Percentiles rank a stretch among this genome's conserved stretches.
These are phyloP conservation scores for Alectoris magna DNA, from an alignment of 2,797 vertebrate species.

Conservation along the genomic window DNA sequence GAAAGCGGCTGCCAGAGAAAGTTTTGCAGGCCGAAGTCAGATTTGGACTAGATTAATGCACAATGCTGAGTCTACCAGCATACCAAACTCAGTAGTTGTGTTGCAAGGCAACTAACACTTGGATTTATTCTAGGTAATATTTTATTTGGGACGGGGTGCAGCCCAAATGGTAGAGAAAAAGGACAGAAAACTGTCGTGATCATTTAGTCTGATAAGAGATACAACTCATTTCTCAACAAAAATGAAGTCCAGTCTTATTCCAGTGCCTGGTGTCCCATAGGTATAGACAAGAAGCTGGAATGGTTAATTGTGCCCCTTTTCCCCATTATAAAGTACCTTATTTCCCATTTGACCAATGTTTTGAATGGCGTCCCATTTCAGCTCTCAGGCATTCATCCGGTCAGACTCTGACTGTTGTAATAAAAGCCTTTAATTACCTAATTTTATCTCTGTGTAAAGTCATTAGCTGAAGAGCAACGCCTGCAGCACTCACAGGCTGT, in stretches of 20 bases:
- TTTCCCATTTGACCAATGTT: neutral
- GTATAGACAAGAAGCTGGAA: neutral
- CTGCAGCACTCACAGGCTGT: neutral
- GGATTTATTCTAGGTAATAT: neutral
- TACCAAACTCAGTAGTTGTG: neutral
- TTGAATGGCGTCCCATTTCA: neutral
- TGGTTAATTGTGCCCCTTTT: neutral
- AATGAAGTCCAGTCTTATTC: neutral
- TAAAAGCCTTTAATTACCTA: neutral
- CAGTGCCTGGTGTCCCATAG: neutral
- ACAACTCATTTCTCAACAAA: neutral
- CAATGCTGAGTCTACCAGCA: neutral
- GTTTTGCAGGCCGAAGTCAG: neutral
- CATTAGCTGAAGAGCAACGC: neutral
- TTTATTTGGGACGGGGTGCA: neutral
- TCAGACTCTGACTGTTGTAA: neutral
- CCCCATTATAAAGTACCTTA: neutral
- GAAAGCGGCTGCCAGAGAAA: neutral
- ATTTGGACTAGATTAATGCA: neutral
- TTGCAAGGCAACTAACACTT: neutral
- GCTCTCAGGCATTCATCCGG: neutral
- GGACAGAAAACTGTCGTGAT: neutral
- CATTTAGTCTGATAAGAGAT: neutral
- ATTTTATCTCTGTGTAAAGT: neutral
- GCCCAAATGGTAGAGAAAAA: neutral